Evolutionary conservation across 1,140 invertebrate genomes (phyloP), one percentile per base, ranked within the genome.

Genomic region (Atta colombica): DNA sequence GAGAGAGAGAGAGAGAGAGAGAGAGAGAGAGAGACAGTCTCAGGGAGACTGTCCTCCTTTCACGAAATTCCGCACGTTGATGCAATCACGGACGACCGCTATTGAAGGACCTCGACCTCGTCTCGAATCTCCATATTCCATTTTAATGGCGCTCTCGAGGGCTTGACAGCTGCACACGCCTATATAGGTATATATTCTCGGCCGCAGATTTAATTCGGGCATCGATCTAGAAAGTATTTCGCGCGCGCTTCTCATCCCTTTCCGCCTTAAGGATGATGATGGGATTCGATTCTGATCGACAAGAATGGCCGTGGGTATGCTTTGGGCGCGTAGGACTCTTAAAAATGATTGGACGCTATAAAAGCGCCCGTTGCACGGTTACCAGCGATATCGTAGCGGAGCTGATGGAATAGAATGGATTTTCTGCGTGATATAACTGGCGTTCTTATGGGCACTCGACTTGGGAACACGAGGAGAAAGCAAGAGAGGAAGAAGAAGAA

Each of bases 271-370:
- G 77, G 49, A 68, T 21, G 28, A 18, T 14, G 58, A 51, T 45
- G 45, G 72, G 53, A 87, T 66, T 65, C 69, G 60, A 51, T 87
- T 61, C 74, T 74, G 65, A 51, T 87, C 58, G 71, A 65, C 65
- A 74, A 65, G 75, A 89, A 91, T 86, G 66, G 88, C 60, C 49
- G 71, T 39, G 69, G 84, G 68, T 85, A 77, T 86, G 86, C 86
- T 53, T 39, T 25, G 66, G 39, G 49, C 51, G 66, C 80, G 72
- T 85, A 89, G 88, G 68, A 91, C 91, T 90, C 88, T 92, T 77
- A 93, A 93, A 93, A 92, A 93, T 92, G 92, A 93, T 93, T 92
- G 91, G 90, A 89, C 86, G 81, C 72, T 89, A 87, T 92, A 90
- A 92, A 91, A 81, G 87, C 74, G 39, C 66, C 77, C 66, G 82